Conservation (phyloP, 2,888 invertebrate genomes). For the Eristalis tenax region DNA sequence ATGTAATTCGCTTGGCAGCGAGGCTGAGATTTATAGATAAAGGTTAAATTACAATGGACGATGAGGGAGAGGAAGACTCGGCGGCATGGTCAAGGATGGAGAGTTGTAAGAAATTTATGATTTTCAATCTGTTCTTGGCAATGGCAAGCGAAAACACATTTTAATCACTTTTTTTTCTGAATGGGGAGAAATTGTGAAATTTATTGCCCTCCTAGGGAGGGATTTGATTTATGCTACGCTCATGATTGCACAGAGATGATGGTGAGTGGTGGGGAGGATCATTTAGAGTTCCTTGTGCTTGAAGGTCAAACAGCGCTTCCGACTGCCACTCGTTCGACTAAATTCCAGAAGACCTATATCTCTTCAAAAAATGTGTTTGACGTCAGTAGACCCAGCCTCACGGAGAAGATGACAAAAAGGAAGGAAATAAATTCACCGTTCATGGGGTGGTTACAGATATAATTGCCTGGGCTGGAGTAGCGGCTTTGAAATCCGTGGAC, state of each 20-base stretch:
- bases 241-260: neutral
- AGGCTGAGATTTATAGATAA: constrained; percentile 62
- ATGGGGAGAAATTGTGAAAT: constrained; percentile 55
- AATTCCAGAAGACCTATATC: constrained; percentile 29
- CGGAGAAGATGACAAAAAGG: constrained; percentile 17
- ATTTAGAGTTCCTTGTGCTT: neutral
- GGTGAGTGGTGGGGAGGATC: neutral
- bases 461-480: constrained; percentile 42
- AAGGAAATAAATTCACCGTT: neutral
- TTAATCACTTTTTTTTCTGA: constrained; percentile 56
- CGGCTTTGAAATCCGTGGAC: constrained; percentile 6
- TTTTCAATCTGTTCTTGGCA: constrained; percentile 71
- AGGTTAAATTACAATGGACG: constrained; percentile 48
- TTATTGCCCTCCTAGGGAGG: constrained; percentile 38
- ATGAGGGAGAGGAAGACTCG: neutral
- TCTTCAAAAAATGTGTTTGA: neutral
- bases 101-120: constrained; percentile 69
- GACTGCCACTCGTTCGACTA: neutral
- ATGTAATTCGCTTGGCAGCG: constrained; percentile 65
- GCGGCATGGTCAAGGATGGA: constrained; percentile 58
- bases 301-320: neutral
- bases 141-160: constrained; percentile 58
- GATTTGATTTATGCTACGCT: constrained; percentile 45
- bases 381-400: neutral
- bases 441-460: constrained; percentile 3